Evolutionary conservation across 2,113 vertebrate species (phyloP).

Genomic region (Haplochromis burtoni): DNA sequence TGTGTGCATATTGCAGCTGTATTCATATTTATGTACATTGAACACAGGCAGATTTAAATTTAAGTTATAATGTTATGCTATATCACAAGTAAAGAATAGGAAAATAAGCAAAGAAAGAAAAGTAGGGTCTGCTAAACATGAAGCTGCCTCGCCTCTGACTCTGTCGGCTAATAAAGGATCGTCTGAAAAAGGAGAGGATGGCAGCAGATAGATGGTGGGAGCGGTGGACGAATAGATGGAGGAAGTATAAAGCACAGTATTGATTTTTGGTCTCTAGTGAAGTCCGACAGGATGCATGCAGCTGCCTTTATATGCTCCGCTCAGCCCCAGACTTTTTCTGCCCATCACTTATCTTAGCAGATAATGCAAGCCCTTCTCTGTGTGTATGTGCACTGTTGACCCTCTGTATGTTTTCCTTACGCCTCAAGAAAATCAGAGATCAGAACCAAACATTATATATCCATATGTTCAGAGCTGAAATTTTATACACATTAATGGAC

Average conservation of each 20-base stretch:
- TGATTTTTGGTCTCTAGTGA: constrained; percentile 59
- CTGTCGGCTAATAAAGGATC: neutral
- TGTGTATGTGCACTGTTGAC: neutral
- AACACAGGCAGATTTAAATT: neutral
- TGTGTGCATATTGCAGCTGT: neutral
- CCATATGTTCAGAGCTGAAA: neutral
- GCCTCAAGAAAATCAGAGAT: neutral
- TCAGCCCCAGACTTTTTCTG: constrained; percentile 7
- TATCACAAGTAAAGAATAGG: neutral
- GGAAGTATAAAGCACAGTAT: constrained; percentile 57
- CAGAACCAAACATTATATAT: neutral
- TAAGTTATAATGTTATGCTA: neutral
- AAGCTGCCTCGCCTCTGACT: neutral
- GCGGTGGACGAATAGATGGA: constrained; percentile 33
- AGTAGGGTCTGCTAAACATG: neutral
- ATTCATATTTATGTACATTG: neutral
- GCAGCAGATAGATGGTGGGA: neutral
- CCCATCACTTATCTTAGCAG: constrained; percentile 16
- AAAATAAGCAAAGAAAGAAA: neutral
- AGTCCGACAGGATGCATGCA: constrained; percentile 36
- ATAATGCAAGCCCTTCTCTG: constrained; percentile 7
- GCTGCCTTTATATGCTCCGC: constrained; percentile 18
- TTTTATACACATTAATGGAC: neutral
- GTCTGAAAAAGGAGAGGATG: neutral
- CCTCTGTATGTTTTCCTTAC: neutral